Evolutionary conservation across 2,113 vertebrate genomes (phyloP).

Genomic region (Geococcyx californianus): DNA sequence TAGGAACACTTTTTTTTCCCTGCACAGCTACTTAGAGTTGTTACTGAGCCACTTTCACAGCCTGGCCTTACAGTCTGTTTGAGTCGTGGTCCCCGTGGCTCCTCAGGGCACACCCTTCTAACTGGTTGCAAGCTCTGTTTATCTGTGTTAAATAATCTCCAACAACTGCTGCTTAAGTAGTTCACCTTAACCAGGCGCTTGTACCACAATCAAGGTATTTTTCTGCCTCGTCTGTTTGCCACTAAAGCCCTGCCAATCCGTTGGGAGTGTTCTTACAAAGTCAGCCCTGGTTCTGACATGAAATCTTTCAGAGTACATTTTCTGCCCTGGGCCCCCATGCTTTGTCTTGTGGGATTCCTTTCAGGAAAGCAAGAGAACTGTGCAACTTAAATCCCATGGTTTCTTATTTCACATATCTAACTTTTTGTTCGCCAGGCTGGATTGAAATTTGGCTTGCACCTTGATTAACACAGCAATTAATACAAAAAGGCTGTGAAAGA

Average conservation of each 20-base stretch:
- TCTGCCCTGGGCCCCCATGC: background rate
- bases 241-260: background rate
- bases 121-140: background rate
- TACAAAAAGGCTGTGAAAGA: background rate
- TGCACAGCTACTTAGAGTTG: background rate
- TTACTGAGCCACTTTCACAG: no score
- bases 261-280: background rate
- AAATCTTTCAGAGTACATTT: background rate
- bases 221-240: background rate
- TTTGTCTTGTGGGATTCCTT: background rate
- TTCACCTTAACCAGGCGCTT: background rate
- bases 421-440: background rate
- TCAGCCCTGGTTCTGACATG: background rate
- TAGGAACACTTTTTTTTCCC: background rate
- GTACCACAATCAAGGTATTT: background rate
- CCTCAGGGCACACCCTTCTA: background rate
- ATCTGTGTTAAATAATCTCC: background rate
- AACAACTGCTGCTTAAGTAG: background rate
- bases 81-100: background rate
- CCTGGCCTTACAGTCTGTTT: background rate
- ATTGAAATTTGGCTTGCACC: background rate
- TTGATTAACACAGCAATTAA: background rate
- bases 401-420: background rate
- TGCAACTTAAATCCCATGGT: background rate
- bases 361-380: background rate